Conservation (phyloP, 2,113 vertebrate genomes). For the Opisthocomus hoazin region DNA sequence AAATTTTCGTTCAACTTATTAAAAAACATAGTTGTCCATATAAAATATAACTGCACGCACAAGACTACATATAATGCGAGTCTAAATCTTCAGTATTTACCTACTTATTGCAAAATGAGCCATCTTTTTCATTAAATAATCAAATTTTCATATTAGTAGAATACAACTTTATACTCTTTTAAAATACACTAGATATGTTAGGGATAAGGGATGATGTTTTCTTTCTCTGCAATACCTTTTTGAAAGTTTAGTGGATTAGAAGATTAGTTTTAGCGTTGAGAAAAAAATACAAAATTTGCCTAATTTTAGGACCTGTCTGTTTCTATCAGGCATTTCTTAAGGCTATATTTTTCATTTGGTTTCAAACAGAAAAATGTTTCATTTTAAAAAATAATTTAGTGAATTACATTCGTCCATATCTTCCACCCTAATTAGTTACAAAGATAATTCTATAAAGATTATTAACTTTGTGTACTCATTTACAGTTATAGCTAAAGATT, state of each 20-base stretch:
- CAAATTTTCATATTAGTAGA: constrained; percentile 81
- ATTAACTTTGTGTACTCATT: constrained; percentile 78
- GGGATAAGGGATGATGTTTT: constrained; percentile 71
- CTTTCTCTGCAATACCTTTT: constrained; percentile 76
- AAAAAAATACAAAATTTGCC: constrained; percentile 75
- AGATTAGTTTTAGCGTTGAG: constrained; percentile 75
- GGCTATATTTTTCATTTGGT: constrained; percentile 82
- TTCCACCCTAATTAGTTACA: constrained; percentile 82
- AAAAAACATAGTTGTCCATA: constrained; percentile 72
- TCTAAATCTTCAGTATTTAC: constrained; percentile 79
- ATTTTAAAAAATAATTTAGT: constrained; percentile 86
- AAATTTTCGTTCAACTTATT: constrained; percentile 59
- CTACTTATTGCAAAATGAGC: constrained; percentile 84
- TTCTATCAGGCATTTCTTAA: constrained; percentile 79
- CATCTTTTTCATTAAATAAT: constrained; percentile 81
- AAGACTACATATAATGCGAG: constrained; percentile 73
- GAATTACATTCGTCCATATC: constrained; percentile 80
- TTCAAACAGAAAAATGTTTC: constrained; percentile 76
- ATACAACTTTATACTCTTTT: constrained; percentile 79
- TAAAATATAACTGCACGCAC: constrained; percentile 78
- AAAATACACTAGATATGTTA: constrained; percentile 81
- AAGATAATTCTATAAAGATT: constrained; percentile 79
- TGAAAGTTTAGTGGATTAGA: constrained; percentile 76
- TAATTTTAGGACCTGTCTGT: constrained; percentile 71
- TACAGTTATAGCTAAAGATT: constrained; percentile 81